phyloP scores from a whole-genome alignment of 2,888 invertebrate genomes.

The Dolichomitus sp. region DNA sequence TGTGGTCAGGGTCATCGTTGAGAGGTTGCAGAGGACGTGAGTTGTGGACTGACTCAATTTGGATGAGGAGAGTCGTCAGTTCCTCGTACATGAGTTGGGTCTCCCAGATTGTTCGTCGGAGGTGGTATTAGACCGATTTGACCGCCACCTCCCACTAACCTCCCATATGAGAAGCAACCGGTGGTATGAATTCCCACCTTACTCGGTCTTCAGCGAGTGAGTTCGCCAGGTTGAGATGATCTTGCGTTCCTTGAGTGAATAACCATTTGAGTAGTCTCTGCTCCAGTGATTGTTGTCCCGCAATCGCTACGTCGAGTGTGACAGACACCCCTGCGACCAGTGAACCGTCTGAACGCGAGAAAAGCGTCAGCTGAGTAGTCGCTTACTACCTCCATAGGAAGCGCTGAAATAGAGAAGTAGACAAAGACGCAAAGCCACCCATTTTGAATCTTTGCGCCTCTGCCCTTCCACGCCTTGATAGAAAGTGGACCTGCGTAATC shows the following conservation, averaged over 20 bases:
- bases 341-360: conserved; percentile 18
- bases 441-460: conserved; percentile 31
- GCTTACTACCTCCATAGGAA: conserved; percentile 25
- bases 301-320: conserved; percentile 20
- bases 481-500: conserved; percentile 49
- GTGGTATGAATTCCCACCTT: conserved; percentile 74
- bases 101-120: conserved; percentile 66
- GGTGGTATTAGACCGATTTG: conserved; percentile 72
- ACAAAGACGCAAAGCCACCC: conserved; percentile 48
- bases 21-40: conserved; percentile 70
- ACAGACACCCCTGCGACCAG: conserved; percentile 5
- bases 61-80: conserved; percentile 68
- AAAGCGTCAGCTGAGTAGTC: conserved; percentile 34
- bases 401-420: conserved; percentile 23
- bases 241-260: conserved; percentile 29
- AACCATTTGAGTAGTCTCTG: conserved; percentile 2
- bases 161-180: conserved; percentile 73
- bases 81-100: conserved; percentile 72
- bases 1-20: conserved; percentile 60
- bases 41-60: conserved; percentile 73
- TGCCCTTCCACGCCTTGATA: conserved; percentile 3
- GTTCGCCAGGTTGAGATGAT: not conserved
- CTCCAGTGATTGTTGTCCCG: conserved; percentile 36
- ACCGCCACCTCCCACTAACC: conserved; percentile 76
- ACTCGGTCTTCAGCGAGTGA: conserved; percentile 56